Evolutionary conservation across 2,113 vertebrate species (phyloP), one percentile per base, ranked within the genome.

Genomic region (Corythaeola cristata): DNA sequence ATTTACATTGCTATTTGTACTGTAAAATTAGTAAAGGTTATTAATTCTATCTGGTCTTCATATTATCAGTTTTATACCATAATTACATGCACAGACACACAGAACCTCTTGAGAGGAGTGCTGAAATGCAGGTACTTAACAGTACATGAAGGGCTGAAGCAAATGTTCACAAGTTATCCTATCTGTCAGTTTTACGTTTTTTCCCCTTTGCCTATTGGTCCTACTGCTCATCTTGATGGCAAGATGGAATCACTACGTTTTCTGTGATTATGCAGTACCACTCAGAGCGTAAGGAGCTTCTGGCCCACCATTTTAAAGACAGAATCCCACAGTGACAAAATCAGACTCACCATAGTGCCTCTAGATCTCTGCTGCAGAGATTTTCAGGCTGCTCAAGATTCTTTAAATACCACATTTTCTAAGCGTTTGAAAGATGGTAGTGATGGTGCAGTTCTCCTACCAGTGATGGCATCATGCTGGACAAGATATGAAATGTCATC

Each of bases 1-100:
- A 88, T 97, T 97, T 97, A 84, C 90, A 73, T 92, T 96, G 50
- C 47, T 96, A 81, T 96, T 95, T 89, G 35, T 95, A 78, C 76
- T 96, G 82, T 94, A 96, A 97, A 96, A 96, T 97, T 97, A 92
- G 64, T 81, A 87, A 95, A 93, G 84, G 80, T 94, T 96, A 96
- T 96, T 96, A 97, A 97, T 96, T 96, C 92, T 96, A 67, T 89
- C 92, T 88, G 58, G 23, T 79, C 86, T 81, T 90, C 67, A 28
- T 96, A 69, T 83, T 90, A 66, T 63, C 76, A 50, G 12, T 88
- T 94, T 97, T 88, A 94, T 83, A 66, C 81, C 67, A 56, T 91
- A 96, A 97, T 97, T 92, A 81, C 68, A 96, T 97, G 96, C 95
- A 73, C 24, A 91, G 84, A 59, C 97, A 97, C 96, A 90, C 47